A percentile compares a stretch with the other conserved stretches of the same genome.
These are phyloP conservation scores for Fopius arisanus DNA, from an alignment of 1,140 invertebrate genomes.

Conservation along the genomic window DNA sequence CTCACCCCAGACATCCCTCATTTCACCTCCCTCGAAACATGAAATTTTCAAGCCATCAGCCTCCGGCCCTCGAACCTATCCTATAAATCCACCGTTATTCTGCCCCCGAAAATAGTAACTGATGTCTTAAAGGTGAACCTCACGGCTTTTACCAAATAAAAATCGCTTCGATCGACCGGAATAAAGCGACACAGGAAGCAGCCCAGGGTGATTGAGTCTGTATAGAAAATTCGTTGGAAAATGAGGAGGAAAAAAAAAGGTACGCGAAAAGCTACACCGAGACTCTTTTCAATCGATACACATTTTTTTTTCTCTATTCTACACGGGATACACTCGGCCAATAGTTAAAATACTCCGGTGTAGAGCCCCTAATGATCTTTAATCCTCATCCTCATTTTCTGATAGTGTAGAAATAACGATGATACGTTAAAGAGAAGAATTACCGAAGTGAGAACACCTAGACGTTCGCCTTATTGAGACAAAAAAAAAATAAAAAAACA, in stretches of 20 bases:
- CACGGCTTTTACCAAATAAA: slow-evolving; percentile 3
- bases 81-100: background rate
- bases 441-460: no score
- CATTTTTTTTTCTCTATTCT: background rate
- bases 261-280: background rate
- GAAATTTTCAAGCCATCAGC: background rate
- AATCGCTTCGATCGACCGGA: slow-evolving; percentile 16
- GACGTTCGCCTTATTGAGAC: no score
- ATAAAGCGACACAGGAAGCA: slow-evolving; percentile 12
- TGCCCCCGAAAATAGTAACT: background rate
- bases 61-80: background rate
- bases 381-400: no score
- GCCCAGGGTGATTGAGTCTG: background rate
- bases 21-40: background rate
- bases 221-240: background rate
- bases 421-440: no score
- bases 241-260: background rate
- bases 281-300: background rate
- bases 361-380: no score
- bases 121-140: slow-evolving; percentile 10
- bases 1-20: background rate
- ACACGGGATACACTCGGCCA: background rate
- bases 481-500: no score
- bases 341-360: background rate
- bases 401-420: no score